phyloP scores from a whole-genome alignment of 2,888 invertebrate genomes.

The Cybosia mesomella region DNA sequence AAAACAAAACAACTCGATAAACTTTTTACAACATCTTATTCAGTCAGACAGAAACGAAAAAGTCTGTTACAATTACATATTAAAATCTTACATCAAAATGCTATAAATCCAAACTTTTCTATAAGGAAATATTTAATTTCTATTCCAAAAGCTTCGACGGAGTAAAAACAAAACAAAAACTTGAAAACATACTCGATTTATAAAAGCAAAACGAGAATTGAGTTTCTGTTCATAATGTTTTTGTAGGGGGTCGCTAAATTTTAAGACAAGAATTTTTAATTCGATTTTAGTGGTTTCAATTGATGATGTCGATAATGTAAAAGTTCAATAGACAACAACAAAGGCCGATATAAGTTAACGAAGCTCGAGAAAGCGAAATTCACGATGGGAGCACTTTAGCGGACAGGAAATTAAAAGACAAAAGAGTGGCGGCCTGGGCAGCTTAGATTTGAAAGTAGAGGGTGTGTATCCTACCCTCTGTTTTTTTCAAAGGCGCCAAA shows the following conservation, averaged over 20 bases:
- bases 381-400: slow-evolving; percentile 78
- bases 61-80: slow-evolving; percentile 74
- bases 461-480: slow-evolving; percentile 69
- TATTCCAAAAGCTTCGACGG: slow-evolving; percentile 65
- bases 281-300: slow-evolving; percentile 82
- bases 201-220: slow-evolving; percentile 71
- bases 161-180: slow-evolving; percentile 67
- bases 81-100: slow-evolving; percentile 70
- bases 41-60: slow-evolving; percentile 51
- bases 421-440: slow-evolving; percentile 81
- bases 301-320: slow-evolving; percentile 83
- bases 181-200: slow-evolving; percentile 72
- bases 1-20: slow-evolving; percentile 39
- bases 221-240: slow-evolving; percentile 67
- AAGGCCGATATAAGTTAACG: slow-evolving; percentile 84
- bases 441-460: slow-evolving; percentile 82
- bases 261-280: slow-evolving; percentile 75
- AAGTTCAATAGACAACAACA: slow-evolving; percentile 85
- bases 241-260: slow-evolving; percentile 59
- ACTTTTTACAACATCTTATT: slow-evolving; percentile 44
- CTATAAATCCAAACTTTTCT: slow-evolving; percentile 75
- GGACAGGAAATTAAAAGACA: slow-evolving; percentile 87
- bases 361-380: slow-evolving; percentile 84
- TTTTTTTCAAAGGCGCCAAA: slow-evolving; percentile 69
- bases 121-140: slow-evolving; percentile 80